These are phyloP conservation scores for Cotesia typhae DNA, from an alignment of 1,140 invertebrate genomes.

Conservation along the genomic window DNA sequence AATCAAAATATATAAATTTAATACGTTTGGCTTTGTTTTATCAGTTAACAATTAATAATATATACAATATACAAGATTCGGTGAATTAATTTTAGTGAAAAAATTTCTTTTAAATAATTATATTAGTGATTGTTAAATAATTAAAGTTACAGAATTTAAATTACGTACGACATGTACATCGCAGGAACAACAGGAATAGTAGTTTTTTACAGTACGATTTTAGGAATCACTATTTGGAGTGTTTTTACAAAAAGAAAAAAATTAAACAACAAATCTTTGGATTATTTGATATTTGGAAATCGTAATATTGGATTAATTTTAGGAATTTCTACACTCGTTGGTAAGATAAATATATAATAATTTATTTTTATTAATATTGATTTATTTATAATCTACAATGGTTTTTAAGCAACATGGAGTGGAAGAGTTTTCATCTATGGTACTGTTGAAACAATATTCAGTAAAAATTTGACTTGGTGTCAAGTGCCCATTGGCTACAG, in stretches of 20 bases:
- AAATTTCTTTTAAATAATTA: too few relatives aligned
- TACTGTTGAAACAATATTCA: conserved; percentile 80
- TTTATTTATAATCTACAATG: background rate
- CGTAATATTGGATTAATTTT: conserved; percentile 79
- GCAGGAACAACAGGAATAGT: conserved; percentile 74
- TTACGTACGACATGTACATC: conserved; percentile 69
- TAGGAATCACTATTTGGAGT: conserved; percentile 80
- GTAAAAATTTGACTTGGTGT: conserved; percentile 76
- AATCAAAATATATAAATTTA: too few relatives aligned
- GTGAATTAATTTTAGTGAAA: too few relatives aligned
- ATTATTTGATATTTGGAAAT: conserved; percentile 82
- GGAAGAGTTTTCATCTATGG: conserved; percentile 87
- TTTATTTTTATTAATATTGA: too few relatives aligned
- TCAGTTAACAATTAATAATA: too few relatives aligned
- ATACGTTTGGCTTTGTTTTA: too few relatives aligned
- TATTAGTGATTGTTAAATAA: background rate
- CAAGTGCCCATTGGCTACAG: conserved; percentile 86
- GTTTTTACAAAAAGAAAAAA: conserved; percentile 70
- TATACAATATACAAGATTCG: too few relatives aligned
- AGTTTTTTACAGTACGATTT: conserved; percentile 76
- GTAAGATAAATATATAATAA: conserved; percentile 58
- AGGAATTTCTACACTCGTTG: conserved; percentile 82
- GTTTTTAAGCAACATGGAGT: conserved; percentile 78
- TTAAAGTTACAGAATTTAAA: too few relatives aligned
- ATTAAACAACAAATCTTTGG: conserved; percentile 63